phyloP scores from a whole-genome alignment of 2,113 vertebrate genomes.

The Himantopus leucocephalus region DNA sequence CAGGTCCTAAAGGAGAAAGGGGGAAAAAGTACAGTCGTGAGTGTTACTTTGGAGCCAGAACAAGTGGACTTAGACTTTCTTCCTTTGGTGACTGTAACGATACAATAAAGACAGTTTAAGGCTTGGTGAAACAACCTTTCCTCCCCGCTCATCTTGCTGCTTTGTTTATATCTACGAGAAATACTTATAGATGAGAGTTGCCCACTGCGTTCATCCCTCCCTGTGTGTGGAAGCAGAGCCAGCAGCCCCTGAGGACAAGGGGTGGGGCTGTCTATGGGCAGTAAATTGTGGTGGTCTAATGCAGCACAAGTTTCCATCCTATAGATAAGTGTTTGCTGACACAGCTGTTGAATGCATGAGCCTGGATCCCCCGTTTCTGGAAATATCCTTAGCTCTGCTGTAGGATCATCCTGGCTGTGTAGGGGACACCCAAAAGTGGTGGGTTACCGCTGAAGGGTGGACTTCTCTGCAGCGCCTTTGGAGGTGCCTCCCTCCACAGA shows the following conservation, averaged over 20 bases:
- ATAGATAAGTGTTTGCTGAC: neutral
- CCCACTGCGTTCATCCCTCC: neutral
- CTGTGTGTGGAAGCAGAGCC: neutral
- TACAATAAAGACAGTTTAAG: neutral
- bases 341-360: neutral
- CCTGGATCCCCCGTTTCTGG: neutral
- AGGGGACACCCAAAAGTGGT: neutral
- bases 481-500: neutral
- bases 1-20: neutral
- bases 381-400: neutral
- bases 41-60: neutral
- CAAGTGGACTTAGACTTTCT: neutral
- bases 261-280: neutral
- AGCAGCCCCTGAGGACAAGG: neutral
- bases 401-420: neutral
- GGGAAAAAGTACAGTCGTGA: neutral
- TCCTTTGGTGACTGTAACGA: neutral
- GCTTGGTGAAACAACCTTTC: neutral
- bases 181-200: neutral
- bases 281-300: neutral
- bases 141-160: neutral
- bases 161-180: neutral
- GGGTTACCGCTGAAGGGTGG: neutral
- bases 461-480: neutral
- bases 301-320: neutral